A percentile compares a stretch with the other conserved stretches of the same genome.
These are phyloP conservation scores for Helicorthomorpha holstii DNA, from an alignment of 1,140 invertebrate genomes.

Conservation along the genomic window DNA sequence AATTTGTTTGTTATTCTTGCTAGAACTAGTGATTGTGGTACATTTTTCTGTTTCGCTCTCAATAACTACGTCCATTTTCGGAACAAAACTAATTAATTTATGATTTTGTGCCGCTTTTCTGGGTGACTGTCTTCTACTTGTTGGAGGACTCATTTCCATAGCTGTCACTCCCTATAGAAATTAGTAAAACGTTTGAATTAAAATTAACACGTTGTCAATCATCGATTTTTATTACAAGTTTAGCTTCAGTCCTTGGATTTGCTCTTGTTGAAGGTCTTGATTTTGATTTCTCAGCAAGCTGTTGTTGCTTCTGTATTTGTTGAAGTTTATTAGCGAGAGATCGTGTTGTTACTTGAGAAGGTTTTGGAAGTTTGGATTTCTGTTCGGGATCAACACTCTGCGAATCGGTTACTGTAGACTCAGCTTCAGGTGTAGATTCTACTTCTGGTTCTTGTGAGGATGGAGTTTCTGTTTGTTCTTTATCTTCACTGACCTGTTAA, in stretches of 20 bases:
- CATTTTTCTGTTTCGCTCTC: too few species aligned
- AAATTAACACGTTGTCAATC: too few species aligned
- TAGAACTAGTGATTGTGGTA: too few species aligned
- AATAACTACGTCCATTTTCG: too few species aligned
- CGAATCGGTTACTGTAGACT: neutral
- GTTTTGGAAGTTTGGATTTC: neutral
- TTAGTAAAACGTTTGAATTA: too few species aligned
- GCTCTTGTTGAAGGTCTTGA: neutral
- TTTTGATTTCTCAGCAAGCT: neutral
- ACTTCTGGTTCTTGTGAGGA: neutral
- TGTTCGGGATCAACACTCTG: neutral
- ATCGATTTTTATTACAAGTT: too few species aligned
- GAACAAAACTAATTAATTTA: too few species aligned
- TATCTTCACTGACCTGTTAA: neutral
- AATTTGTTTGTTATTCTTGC: too few species aligned
- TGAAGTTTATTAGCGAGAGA: neutral
- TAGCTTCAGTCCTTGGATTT: neutral
- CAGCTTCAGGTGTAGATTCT: neutral
- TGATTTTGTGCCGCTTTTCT: conserved; percentile 18
- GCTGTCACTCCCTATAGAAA: neutral
- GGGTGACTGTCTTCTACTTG: conserved; percentile 13
- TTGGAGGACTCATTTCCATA: neutral
- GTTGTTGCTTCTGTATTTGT: neutral
- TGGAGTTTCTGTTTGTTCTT: neutral
- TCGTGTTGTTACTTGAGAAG: neutral